Conservation (phyloP, 2,113 vertebrate genomes). For the Tragelaphus buxtoni region DNA sequence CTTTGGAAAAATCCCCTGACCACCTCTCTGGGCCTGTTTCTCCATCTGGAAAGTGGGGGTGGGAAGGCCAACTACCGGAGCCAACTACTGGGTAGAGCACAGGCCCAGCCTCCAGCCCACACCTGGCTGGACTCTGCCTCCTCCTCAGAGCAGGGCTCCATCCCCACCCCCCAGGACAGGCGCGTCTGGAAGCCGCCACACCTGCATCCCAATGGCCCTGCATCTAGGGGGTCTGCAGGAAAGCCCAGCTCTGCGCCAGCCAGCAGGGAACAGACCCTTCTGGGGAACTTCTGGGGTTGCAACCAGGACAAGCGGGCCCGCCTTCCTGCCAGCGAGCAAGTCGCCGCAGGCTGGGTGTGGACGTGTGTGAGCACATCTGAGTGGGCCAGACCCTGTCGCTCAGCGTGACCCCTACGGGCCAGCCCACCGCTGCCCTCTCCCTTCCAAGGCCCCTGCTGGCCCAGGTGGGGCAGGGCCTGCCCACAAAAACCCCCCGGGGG, state of each 20-base stretch:
- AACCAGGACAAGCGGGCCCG: not conserved
- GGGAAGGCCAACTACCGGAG: not conserved
- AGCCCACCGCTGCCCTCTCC: not conserved
- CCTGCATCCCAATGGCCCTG: not conserved
- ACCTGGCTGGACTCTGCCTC: not conserved
- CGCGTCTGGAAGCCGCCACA: not conserved
- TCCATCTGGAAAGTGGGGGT: not conserved
- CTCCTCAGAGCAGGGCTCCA: not conserved
- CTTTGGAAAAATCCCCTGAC: not conserved
- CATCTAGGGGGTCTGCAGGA: not conserved
- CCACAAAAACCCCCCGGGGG: fast-evolving
- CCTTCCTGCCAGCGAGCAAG: not conserved
- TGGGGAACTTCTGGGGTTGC: not conserved
- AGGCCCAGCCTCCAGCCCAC: not conserved
- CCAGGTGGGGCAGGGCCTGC: not conserved
- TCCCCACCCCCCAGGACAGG: not conserved
- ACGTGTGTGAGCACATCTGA: not conserved
- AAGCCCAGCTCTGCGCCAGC: not conserved
- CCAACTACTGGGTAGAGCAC: not conserved
- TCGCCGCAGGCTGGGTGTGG: not conserved
- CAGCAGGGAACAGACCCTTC: not conserved
- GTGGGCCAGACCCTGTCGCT: not conserved
- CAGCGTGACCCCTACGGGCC: fast-evolving
- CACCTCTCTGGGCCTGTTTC: not conserved
- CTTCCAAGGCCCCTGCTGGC: not conserved